Conservation (phyloP, 37 sponge, comb jelly and placozoan genomes). For the Cladorhizidae sp. region DNA sequence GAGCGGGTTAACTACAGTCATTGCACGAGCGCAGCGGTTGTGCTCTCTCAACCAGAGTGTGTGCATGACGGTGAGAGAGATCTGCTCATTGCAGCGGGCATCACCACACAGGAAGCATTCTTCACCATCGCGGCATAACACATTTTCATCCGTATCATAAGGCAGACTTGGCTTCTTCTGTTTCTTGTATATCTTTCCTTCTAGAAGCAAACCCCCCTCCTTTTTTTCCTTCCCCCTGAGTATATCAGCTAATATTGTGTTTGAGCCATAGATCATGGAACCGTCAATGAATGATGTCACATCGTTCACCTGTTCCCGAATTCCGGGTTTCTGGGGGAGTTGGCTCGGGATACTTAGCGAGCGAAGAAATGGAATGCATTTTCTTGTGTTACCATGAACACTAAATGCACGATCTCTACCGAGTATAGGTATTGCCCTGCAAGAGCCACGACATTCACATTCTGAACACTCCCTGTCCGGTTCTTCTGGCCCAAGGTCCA, state of each 20-base stretch:
- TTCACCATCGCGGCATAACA: too few species aligned
- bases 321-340: slow-evolving; percentile 16
- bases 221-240: slow-evolving; percentile 31
- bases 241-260: slow-evolving; percentile 1
- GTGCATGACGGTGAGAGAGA: too few species aligned
- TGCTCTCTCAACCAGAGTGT: too few species aligned
- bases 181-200: neutral
- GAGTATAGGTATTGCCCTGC: slow-evolving; percentile 49
- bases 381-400: slow-evolving; percentile 20
- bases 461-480: slow-evolving; percentile 48
- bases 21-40: too few species aligned
- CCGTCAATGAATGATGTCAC: slow-evolving; percentile 74
- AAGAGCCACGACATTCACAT: slow-evolving; percentile 29
- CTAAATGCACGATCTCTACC: slow-evolving; percentile 43
- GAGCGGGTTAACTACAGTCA: slow-evolving; percentile 67
- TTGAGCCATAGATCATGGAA: slow-evolving; percentile 83
- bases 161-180: slow-evolving; percentile 38
- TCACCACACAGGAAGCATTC: too few species aligned
- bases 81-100: too few species aligned
- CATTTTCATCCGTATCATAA: neutral
- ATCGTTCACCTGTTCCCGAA: slow-evolving; percentile 78
- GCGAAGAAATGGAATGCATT: slow-evolving; percentile 53
- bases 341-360: slow-evolving; percentile 31
- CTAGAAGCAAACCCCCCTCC: slow-evolving; percentile 36
- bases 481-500: slow-evolving; percentile 45